Base-by-base conservation (phyloP, 1,140 invertebrate genomes). In the Drosophila simulans region DNA sequence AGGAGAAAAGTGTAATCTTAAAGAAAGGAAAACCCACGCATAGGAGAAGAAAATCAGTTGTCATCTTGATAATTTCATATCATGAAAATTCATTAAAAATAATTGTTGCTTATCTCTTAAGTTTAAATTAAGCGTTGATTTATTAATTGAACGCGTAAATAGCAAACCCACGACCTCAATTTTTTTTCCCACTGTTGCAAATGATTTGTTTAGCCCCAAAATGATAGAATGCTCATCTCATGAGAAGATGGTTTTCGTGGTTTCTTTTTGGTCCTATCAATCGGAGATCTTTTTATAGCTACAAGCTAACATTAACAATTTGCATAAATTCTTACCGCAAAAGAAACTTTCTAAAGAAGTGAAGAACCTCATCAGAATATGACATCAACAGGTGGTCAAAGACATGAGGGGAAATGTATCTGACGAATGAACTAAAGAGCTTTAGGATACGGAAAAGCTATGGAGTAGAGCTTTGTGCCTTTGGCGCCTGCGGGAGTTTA, bases 381-480 rank as follows among this genome's bases (percentile, higher is more conserved):
- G 77, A 74, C 75, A 84, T 84, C 80, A 83, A 83, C 80, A 83
- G 62, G 80, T 83, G 76, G 60, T 8, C 8, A 45, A 60, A 56
- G 42, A 39, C 55, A 27, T 4, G 11, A 31, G 13, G 3, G 40
- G 12, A 35, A 45, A 39, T 39, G 13, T 39, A 39, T 13, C 3
- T 8, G 31, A 3, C 31, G 31, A 8, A n/a, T 48, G 49, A n/a
- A 63, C 13, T 35, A 13, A 35, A 0, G 65, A 78, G 83, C 78
- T 88, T 49, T 55, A 58, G 58, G 58, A 72, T 60, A 51, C 53
- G 58, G 2, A 39, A 37, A 49, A 71, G 77, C 71, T 75, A 13
- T 15, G 0, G 5, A 25, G 34, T 52, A 3, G 45, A 70, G 59
- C 70, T 79, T 78, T 64, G n/a, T 35, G 22, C 7, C n/a, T 15